A percentile compares a stretch with the other conserved stretches of the same genome.
Conservation (phyloP, 2,113 vertebrate species). For the Struthio camelus region DNA sequence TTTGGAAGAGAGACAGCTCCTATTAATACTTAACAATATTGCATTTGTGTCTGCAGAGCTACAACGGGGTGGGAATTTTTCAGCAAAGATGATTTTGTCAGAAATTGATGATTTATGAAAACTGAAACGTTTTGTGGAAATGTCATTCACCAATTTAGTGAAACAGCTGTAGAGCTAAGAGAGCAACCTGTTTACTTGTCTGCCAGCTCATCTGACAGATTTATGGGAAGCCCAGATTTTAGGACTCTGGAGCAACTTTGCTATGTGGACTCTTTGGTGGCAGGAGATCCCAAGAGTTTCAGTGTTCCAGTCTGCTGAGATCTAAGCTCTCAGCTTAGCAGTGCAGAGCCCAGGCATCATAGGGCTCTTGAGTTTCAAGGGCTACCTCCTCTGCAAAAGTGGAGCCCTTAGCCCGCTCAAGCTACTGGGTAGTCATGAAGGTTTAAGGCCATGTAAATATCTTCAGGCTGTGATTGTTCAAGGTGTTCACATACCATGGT, state of each 20-base stretch:
- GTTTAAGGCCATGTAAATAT: not conserved
- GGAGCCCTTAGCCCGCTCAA: not conserved
- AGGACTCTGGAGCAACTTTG: not conserved
- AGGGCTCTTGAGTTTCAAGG: no score
- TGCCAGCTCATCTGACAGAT: fast-evolving
- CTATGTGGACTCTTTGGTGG: not conserved
- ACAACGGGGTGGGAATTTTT: not conserved
- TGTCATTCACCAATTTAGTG: not conserved
- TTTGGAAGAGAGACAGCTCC: not conserved
- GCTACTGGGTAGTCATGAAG: not conserved
- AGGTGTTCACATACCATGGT: not conserved
- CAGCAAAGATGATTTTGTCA: not conserved
- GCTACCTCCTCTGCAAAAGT: no score
- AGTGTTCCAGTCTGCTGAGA: no score
- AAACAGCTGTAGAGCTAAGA: not conserved
- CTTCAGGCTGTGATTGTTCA: not conserved
- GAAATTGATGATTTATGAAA: not conserved
- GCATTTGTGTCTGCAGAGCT: not conserved
- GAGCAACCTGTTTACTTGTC: fast-evolving
- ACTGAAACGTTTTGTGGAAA: not conserved
- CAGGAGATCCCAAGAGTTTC: not conserved
- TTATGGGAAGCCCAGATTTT: not conserved
- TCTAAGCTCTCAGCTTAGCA: no score
- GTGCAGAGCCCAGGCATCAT: no score
- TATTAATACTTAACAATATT: not conserved